These are phyloP conservation scores for Regulus satrapa DNA, from an alignment of 2,113 vertebrate species.

Conservation along the genomic window DNA sequence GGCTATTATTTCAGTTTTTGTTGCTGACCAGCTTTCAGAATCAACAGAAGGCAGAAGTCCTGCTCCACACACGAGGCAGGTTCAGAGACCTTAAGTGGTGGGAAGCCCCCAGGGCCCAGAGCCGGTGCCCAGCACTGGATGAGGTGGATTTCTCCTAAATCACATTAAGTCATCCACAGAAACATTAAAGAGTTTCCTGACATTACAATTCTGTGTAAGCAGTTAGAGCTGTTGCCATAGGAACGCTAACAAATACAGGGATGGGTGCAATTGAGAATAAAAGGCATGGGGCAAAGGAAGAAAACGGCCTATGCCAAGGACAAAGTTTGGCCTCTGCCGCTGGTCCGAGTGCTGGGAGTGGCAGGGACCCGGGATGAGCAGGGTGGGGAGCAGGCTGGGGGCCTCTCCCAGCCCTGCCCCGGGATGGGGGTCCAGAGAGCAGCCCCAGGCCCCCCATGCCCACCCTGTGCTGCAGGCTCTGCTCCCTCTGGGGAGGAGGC, in stretches of 20 bases:
- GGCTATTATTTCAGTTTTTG: not conserved
- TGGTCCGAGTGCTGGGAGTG: accelerated
- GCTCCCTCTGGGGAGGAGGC: not conserved
- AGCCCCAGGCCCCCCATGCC: not conserved
- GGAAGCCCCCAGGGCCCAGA: not conserved
- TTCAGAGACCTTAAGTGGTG: not conserved
- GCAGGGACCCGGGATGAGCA: accelerated
- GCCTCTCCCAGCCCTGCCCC: not conserved
- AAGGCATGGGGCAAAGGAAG: not conserved
- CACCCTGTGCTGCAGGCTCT: not conserved
- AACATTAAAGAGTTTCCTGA: conserved; percentile 38
- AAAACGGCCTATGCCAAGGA: not conserved
- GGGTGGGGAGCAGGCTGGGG: not conserved
- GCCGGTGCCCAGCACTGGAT: not conserved
- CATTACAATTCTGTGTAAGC: conserved; percentile 29
- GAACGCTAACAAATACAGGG: conserved; percentile 39
- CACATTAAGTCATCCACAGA: conserved; percentile 16
- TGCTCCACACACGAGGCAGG: not conserved
- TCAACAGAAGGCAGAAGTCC: not conserved
- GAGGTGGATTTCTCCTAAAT: not conserved
- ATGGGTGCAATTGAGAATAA: not conserved
- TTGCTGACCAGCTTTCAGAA: not conserved
- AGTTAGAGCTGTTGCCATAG: conserved; percentile 39
- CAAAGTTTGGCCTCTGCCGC: not conserved
- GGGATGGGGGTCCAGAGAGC: too few species aligned